Percentiles rank a stretch among this genome's conserved stretches.
These are phyloP conservation scores for Stegophylla sp. DNA, from an alignment of 2,888 invertebrate species.

Conservation along the genomic window DNA sequence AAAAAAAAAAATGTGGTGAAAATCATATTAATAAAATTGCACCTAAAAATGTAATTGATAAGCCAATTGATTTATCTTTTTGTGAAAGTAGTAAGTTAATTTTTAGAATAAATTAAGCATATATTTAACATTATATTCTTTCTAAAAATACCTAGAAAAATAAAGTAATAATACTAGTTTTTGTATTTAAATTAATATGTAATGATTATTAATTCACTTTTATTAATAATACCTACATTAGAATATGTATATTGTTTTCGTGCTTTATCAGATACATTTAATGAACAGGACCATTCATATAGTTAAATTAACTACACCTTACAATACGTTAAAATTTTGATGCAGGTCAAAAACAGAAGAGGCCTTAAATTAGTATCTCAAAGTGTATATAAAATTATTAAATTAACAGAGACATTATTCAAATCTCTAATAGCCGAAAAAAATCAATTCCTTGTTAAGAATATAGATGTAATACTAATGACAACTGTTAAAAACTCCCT, in stretches of 20 bases:
- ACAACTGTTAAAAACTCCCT: conserved; percentile 2
- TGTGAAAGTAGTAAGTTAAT: too few relatives aligned
- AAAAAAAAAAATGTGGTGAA: too few relatives aligned
- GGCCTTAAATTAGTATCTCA: not conserved
- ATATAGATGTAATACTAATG: conserved; percentile 6
- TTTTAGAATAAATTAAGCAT: too few relatives aligned
- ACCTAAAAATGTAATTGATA: too few relatives aligned
- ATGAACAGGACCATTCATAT: not conserved
- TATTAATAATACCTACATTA: not conserved
- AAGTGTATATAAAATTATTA: conserved; percentile 18
- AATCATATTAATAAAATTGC: too few relatives aligned
- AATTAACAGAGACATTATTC: too few relatives aligned
- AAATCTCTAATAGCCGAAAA: not conserved
- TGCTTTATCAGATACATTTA: not conserved
- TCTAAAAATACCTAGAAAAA: too few relatives aligned
- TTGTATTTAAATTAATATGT: too few relatives aligned
- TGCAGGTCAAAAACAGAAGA: not conserved
- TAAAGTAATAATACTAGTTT: too few relatives aligned
- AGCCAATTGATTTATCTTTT: too few relatives aligned
- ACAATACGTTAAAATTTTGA: not conserved
- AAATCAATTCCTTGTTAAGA: not conserved
- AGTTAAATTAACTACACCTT: not conserved
- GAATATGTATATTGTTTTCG: not conserved
- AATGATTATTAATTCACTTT: too few relatives aligned
- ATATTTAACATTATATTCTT: too few relatives aligned